Conservation (phyloP, 2,797 vertebrate genomes). For the Sebastes hubbsi region DNA sequence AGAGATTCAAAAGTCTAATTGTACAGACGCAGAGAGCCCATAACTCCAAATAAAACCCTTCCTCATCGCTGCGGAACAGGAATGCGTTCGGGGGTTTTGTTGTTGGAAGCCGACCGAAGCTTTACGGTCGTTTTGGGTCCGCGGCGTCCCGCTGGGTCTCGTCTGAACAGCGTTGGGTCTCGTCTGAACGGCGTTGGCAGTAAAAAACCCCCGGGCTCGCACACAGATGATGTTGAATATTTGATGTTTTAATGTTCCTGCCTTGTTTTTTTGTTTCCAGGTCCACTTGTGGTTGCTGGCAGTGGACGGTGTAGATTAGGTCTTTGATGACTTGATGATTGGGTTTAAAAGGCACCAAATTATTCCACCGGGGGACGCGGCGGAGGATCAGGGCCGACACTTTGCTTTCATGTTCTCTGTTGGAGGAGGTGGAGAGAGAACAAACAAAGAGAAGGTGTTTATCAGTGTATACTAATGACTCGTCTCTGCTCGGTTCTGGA, state of each 20-base stretch:
- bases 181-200: conserved; percentile 9
- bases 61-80: background rate
- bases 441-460: background rate
- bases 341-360: conserved; percentile 12
- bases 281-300: conserved; percentile 4
- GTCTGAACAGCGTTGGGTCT: background rate
- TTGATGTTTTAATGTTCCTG: conserved; percentile 30
- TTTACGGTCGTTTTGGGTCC: background rate
- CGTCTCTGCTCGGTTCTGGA: background rate
- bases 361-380: background rate
- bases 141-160: conserved; percentile 3
- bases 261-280: background rate
- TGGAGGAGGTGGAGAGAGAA: background rate
- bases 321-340: conserved; percentile 29
- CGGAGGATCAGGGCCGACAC: background rate
- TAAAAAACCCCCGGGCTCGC: background rate
- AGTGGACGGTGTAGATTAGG: background rate
- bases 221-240: conserved; percentile 12
- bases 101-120: conserved; percentile 4
- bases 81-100: background rate
- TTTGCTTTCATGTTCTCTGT: background rate
- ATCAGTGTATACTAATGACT: background rate
- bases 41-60: background rate
- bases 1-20: conserved; percentile 1
- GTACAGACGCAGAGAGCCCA: background rate